Conservation (phyloP, 2,113 vertebrate species). For the Etheostoma cragini region DNA sequence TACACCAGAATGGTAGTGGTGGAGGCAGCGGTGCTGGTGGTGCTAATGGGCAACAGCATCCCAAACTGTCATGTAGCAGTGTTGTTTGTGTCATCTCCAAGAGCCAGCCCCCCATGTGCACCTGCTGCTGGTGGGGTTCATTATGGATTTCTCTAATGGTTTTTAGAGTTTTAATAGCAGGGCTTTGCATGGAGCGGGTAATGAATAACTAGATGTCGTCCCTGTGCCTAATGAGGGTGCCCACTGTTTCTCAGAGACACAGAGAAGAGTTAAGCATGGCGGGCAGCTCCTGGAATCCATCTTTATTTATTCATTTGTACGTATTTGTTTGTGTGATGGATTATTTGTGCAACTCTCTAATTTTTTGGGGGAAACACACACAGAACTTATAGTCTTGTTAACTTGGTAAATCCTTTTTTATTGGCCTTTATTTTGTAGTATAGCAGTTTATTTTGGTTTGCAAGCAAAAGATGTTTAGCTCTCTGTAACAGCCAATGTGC, state of each 20-base stretch:
- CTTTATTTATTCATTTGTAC: slow-evolving; percentile 70
- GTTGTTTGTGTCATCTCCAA: slow-evolving; percentile 74
- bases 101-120: slow-evolving; percentile 70
- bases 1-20: slow-evolving; percentile 20
- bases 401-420: slow-evolving; percentile 21
- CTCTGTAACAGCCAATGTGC: slow-evolving; percentile 11
- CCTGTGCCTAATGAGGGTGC: slow-evolving; percentile 77
- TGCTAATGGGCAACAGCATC: slow-evolving; percentile 72
- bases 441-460: slow-evolving; percentile 6
- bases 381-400: slow-evolving; percentile 21
- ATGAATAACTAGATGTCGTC: slow-evolving; percentile 80
- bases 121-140: slow-evolving; percentile 80
- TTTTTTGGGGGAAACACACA: slow-evolving; percentile 24
- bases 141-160: slow-evolving; percentile 83
- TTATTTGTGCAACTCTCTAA: slow-evolving; percentile 56
- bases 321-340: slow-evolving; percentile 70
- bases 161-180: slow-evolving; percentile 82
- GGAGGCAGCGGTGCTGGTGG: slow-evolving; percentile 15
- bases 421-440: neutral
- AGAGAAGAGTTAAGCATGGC: slow-evolving; percentile 55
- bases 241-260: slow-evolving; percentile 70
- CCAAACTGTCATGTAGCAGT: slow-evolving; percentile 70
- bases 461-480: slow-evolving; percentile 9
- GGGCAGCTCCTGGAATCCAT: slow-evolving; percentile 64
- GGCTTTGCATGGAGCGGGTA: slow-evolving; percentile 76